Conservation (phyloP, 2,113 vertebrate genomes). For the Ochotona princeps region DNA sequence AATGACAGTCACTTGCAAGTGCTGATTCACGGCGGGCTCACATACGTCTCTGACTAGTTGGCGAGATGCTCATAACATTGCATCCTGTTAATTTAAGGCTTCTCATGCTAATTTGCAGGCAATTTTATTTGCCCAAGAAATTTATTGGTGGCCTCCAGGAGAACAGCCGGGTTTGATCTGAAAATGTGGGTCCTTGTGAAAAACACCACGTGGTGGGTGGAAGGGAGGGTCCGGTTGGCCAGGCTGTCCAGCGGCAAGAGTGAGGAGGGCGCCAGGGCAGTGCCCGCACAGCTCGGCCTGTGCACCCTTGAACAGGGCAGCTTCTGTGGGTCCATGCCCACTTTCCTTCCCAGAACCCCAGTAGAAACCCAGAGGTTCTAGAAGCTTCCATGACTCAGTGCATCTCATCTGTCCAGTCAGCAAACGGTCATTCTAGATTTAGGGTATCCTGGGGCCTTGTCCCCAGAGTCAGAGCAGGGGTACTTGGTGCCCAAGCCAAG, state of each 20-base stretch:
- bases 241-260: accelerated
- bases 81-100: conserved; percentile 82
- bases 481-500: too few relatives aligned
- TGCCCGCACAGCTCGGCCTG: accelerated
- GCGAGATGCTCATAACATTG: conserved; percentile 75
- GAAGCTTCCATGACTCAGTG: accelerated
- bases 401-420: not conserved
- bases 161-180: conserved; percentile 51
- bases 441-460: accelerated
- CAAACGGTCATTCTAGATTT: not conserved
- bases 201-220: not conserved
- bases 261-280: accelerated
- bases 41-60: conserved; percentile 75
- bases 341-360: accelerated
- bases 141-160: conserved; percentile 75
- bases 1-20: conserved; percentile 70
- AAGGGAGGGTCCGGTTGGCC: accelerated
- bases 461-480: too few relatives aligned
- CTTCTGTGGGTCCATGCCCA: accelerated
- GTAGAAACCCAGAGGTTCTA: not conserved
- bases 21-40: conserved; percentile 62
- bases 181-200: conserved; percentile 50
- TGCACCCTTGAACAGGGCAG: not conserved
- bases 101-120: conserved; percentile 81
- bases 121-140: conserved; percentile 79